Conservation (phyloP, 1,140 invertebrate species). For the Zophobas morio region DNA sequence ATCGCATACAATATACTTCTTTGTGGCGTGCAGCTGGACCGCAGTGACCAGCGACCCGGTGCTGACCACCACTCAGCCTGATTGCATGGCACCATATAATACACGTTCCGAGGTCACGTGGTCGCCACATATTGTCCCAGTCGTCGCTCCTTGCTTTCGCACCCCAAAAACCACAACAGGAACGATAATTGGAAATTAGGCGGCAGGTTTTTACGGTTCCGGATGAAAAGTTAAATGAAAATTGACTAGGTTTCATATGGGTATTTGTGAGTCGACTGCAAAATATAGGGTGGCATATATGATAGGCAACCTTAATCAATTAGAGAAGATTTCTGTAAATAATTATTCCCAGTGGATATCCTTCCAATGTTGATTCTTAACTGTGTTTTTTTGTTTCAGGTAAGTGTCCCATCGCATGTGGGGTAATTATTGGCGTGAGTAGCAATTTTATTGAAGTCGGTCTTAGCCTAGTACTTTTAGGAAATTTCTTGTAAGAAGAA, state of each 20-base stretch:
- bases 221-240: no score
- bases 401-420: slow-evolving; percentile 1
- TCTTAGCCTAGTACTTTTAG: background rate
- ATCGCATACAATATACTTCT: slow-evolving; percentile 32
- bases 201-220: no score
- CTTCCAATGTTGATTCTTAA: background rate
- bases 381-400: background rate
- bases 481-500: background rate
- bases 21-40: slow-evolving; percentile 36
- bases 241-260: no score
- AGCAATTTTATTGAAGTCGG: background rate
- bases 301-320: no score
- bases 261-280: background rate
- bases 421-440: background rate
- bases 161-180: slow-evolving; percentile 5
- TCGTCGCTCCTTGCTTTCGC: background rate
- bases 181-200: background rate
- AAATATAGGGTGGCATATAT: no score
- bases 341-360: no score
- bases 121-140: slow-evolving; percentile 46
- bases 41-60: slow-evolving; percentile 32
- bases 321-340: no score
- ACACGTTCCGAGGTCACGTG: slow-evolving; percentile 48
- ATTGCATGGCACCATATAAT: slow-evolving; percentile 52
- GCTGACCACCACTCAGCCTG: slow-evolving; percentile 51